These are phyloP conservation scores for Sorex fumeus DNA, from an alignment of 2,113 vertebrate species.

Conservation along the genomic window DNA sequence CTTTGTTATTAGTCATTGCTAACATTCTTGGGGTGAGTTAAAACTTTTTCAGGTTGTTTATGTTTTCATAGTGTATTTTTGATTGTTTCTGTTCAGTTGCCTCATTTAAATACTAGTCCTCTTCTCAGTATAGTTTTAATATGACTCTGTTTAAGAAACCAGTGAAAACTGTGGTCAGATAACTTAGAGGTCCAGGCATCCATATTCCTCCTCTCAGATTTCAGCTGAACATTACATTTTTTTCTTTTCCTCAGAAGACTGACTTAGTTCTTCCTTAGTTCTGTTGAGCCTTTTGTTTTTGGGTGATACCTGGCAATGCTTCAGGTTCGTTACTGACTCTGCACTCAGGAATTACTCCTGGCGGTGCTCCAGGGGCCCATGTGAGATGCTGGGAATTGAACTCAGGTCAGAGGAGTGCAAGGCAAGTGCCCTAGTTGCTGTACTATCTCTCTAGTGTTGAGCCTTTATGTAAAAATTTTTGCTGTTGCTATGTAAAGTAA, in stretches of 20 bases:
- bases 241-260: neutral
- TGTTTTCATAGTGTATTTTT: conserved; percentile 30
- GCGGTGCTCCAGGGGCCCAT: too few relatives aligned
- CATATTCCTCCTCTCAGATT: neutral
- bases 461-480: neutral
- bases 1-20: neutral
- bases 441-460: too few relatives aligned
- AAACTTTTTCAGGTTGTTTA: neutral
- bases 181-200: neutral
- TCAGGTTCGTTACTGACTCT: too few relatives aligned
- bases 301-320: too few relatives aligned
- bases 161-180: conserved; percentile 17
- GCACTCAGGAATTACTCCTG: too few relatives aligned
- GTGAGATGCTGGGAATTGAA: too few relatives aligned
- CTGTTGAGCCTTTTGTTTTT: neutral
- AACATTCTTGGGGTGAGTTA: neutral
- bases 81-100: neutral
- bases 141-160: conserved; percentile 4
- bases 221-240: neutral
- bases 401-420: too few relatives aligned
- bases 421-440: too few relatives aligned
- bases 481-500: neutral
- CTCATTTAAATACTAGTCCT: neutral
- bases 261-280: neutral
- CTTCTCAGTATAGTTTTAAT: conserved; percentile 20